A percentile compares a stretch with the other conserved stretches of the same genome.
Evolutionary conservation across 2,888 invertebrate genomes (phyloP).

Genomic region (Nemapogon koenigi): DNA sequence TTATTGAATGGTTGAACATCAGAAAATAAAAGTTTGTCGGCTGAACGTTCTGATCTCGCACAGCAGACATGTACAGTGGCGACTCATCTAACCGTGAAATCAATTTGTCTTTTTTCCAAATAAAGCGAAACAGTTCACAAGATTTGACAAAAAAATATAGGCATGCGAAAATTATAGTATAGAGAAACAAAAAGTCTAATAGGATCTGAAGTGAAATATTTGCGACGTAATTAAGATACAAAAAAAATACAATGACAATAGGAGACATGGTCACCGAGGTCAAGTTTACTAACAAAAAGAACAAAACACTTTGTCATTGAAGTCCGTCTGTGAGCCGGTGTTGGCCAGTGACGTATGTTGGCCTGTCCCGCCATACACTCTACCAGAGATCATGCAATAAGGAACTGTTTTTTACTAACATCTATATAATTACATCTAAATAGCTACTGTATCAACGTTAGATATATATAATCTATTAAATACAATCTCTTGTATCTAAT

Average conservation of each 20-base stretch:
- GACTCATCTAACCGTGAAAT: conserved; percentile 1
- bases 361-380: neutral
- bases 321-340: neutral
- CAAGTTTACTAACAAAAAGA: conserved; percentile 19
- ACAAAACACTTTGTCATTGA: conserved; percentile 8
- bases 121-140: neutral
- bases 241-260: conserved; percentile 38
- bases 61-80: no score
- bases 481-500: no score
- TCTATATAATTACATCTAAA: no score
- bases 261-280: conserved; percentile 28
- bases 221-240: conserved; percentile 26
- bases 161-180: conserved; percentile 3
- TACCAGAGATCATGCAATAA: neutral
- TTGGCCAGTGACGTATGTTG: neutral
- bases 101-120: neutral
- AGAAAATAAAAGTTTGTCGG: no score
- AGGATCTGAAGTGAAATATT: conserved; percentile 38
- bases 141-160: neutral
- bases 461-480: no score
- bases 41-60: no score
- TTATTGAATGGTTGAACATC: no score
- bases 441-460: no score
- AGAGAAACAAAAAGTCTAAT: conserved; percentile 32
- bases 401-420: conserved; percentile 7